Evolutionary conservation across 2,113 vertebrate genomes (phyloP), one percentile per base, ranked within the genome.

Genomic region (Coptodon bakossiorum): DNA sequence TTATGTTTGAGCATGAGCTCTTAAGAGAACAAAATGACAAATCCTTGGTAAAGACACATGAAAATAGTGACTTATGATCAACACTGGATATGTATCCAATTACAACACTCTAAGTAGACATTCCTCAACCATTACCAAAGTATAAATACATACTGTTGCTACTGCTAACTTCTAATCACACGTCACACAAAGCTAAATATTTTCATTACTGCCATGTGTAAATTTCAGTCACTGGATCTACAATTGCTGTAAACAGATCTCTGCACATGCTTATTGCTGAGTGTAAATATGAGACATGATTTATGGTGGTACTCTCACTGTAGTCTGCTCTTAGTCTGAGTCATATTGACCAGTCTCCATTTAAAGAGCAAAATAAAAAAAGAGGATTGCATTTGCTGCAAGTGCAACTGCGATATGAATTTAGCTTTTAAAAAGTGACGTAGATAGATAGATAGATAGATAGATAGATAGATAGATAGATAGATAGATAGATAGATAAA

Each of bases 201-300:
- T 45, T 52, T 31, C 10, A 63, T 63, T 22, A 19, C 0, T 76
- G 24, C 9, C 43, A 76, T 82, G 6, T 43, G 19, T 29, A 40
- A 1, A 57, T 24, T 27, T 40, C 53, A 81, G 22, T 38, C 13
- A 57, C 53, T 17, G 53, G 52, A 29, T 27, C 40, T 27, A 76
- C 6, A 48, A 29, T 45, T 22, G 6, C 38, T 45, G 40, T 3
- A 27, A 45, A 45, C 22, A 76, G 14, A 76, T 48, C 4, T 76
- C 24, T 29, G 71, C 9, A 11, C 68, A 27, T 29, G 9, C 13
- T 2, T 45, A 4, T 73, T 66, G 5, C 0, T 27, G 0, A 48
- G 24, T 5, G 14, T 29, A 5, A 76, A 71, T 43, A 71, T 0
- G 0, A 43, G 36, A 71, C 38, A 27, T 27, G 66, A 45, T 27